phyloP scores from a whole-genome alignment of 2,113 vertebrate species.

The Lophura nycthemera region DNA sequence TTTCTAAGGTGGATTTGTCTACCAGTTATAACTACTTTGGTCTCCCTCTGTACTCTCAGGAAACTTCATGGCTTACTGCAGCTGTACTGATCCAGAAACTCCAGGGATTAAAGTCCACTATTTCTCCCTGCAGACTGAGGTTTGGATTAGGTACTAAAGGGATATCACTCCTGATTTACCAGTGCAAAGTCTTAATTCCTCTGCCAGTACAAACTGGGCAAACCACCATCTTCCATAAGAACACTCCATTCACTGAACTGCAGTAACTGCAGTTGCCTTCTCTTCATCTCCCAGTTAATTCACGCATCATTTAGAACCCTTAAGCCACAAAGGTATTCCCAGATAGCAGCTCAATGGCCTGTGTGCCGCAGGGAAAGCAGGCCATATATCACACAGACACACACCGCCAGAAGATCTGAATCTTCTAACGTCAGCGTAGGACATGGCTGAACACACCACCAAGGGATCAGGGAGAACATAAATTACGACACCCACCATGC shows the following conservation, averaged over 20 bases:
- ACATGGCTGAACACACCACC: background rate
- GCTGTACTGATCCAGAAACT: background rate
- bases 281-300: background rate
- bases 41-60: background rate
- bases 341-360: too few relatives aligned
- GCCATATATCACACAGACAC: background rate
- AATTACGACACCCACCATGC: background rate
- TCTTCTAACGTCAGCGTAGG: background rate
- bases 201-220: background rate
- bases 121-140: background rate
- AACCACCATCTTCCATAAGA: fast-evolving
- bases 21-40: background rate
- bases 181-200: background rate
- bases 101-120: background rate
- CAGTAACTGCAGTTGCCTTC: background rate
- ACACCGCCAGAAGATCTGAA: background rate
- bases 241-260: background rate
- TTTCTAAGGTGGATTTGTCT: background rate
- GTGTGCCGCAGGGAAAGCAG: background rate
- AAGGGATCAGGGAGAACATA: background rate
- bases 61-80: background rate
- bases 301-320: background rate
- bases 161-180: background rate
- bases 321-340: background rate
- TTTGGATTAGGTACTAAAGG: background rate